Base-by-base conservation (phyloP, 2,797 vertebrate genomes). In the Threskiornis aethiopicus region DNA sequence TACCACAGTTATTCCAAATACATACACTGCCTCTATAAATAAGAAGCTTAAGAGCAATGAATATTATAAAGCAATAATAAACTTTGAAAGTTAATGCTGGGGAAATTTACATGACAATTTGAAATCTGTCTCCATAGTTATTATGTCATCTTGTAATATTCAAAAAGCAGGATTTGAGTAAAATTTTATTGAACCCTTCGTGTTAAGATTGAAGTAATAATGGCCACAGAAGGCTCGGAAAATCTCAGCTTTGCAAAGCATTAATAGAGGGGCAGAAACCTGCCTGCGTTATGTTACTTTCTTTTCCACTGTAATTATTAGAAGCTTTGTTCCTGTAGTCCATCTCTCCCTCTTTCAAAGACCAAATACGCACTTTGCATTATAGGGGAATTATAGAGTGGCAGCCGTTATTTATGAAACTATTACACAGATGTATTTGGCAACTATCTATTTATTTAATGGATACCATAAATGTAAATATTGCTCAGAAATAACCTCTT, bases 41-140 rank as follows among this genome's bases (percentile, higher is more conserved):
- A 97, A 96, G 94, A 90, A 84, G 85, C 79, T 96, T 96, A 95
- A 86, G 52, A 94, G 87, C 44, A 95, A 88, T 73, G 85, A 88
- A 84, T 91, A 77, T 88, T 86, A 80, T 76, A 84, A 95, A 94
- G 73, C 55, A 90, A 71, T 91, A 93, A 93, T 76, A 96, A 96
- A 96, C 31, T 86, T 87, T 26, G 58, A 90, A 91, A 93, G 66
- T 33, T 93, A 95, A 94, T 52, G 24, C 70, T 67, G 26, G 58
- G 46, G 35, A 42, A 96, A 93, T 94, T 96, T 96, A 77, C 80
- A 90, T 82, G 47, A 91, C 69, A 94, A 95, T 96, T 90, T 91
- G 49, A 91, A 96, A 89, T 87, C 69, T 93, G 39, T 58, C 73
- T 84, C 89, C 58, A 29, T 21, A 90, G 80, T 64, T 82, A 82